Conservation (phyloP, 2,888 invertebrate species). For the Deilephila porcellus region DNA sequence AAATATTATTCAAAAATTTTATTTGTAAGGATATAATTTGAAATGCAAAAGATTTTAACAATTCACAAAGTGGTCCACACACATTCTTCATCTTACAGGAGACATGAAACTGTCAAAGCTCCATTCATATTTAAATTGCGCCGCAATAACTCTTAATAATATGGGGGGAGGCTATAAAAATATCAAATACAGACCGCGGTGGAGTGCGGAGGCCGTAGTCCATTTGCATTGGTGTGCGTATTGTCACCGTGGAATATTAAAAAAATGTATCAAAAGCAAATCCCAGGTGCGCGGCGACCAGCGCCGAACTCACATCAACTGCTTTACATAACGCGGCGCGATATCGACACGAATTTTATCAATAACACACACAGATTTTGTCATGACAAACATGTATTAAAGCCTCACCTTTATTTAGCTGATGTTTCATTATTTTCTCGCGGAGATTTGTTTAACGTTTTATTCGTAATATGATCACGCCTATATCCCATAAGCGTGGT, state of each 20-base stretch:
- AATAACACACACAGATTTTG: slow-evolving; percentile 13
- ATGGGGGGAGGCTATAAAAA: slow-evolving; percentile 74
- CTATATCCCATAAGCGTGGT: too few relatives aligned
- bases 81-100: slow-evolving; percentile 53
- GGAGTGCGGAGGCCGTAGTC: slow-evolving; percentile 46
- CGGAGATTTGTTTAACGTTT: not conserved
- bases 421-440: not conserved
- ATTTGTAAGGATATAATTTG: not conserved
- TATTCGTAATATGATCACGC: not conserved
- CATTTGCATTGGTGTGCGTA: slow-evolving; percentile 46
- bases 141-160: slow-evolving; percentile 78
- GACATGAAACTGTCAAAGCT: slow-evolving; percentile 42
- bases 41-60: slow-evolving; percentile 2
- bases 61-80: slow-evolving; percentile 28
- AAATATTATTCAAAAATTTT: not conserved
- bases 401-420: not conserved
- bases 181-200: slow-evolving; percentile 76
- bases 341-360: slow-evolving; percentile 24
- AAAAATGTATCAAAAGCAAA: slow-evolving; percentile 62
- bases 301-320: slow-evolving; percentile 2
- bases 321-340: slow-evolving; percentile 19
- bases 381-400: not conserved
- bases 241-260: slow-evolving; percentile 67
- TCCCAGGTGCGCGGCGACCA: slow-evolving; percentile 50
- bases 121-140: slow-evolving; percentile 76